A percentile compares a stretch with the other conserved stretches of the same genome.
Evolutionary conservation across 2,888 invertebrate genomes (phyloP).

Genomic region (Philhelius pedissequus): DNA sequence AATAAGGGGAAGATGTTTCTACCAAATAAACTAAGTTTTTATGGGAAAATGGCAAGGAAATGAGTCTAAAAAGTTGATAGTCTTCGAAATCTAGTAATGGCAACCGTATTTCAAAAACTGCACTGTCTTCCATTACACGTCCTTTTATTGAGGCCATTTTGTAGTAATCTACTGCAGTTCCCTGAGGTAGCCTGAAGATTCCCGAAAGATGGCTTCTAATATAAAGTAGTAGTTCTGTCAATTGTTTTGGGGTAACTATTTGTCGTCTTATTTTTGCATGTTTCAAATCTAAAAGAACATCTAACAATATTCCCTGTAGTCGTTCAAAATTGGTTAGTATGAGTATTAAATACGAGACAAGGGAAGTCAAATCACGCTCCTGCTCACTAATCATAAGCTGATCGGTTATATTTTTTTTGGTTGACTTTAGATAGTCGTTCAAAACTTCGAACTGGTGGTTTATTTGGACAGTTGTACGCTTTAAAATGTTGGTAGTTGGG

Average conservation of each 20-base stretch:
- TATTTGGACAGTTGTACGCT: neutral
- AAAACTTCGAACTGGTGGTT: neutral
- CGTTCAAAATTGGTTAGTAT: neutral
- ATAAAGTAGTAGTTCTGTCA: neutral
- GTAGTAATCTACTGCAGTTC: neutral
- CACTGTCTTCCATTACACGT: neutral
- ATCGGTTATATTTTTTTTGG: neutral
- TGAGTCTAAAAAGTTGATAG: neutral
- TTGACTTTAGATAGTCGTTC: neutral
- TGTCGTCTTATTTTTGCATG: neutral
- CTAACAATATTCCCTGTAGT: neutral
- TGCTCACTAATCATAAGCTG: neutral
- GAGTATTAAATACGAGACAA: neutral
- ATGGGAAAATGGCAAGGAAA: neutral
- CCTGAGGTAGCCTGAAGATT: neutral
- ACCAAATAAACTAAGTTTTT: neutral
- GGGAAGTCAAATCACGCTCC: neutral
- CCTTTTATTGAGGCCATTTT: neutral
- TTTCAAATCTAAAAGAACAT: neutral
- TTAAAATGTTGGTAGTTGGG: neutral
- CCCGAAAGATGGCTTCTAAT: neutral
- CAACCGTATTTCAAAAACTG: neutral
- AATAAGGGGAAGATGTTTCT: neutral
- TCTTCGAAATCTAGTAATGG: neutral
- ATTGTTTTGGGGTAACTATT: neutral